These are phyloP conservation scores for Formicarius rufipectus DNA, from an alignment of 2,113 vertebrate species.

Conservation along the genomic window DNA sequence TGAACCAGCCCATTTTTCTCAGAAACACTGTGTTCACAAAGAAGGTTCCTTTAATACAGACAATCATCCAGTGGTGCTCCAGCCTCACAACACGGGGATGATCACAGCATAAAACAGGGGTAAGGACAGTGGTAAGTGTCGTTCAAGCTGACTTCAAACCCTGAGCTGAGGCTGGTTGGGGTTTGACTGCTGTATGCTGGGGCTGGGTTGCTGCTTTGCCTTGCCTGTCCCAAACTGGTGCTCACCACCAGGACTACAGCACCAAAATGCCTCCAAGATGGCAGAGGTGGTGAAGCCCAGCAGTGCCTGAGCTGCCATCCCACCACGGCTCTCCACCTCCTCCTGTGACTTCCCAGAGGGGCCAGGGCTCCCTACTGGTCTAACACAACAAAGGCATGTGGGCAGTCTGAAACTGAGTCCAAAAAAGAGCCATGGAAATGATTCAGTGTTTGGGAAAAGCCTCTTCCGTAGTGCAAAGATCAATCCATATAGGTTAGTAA, in stretches of 20 bases:
- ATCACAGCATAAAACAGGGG: not conserved
- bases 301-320: rapidly evolving
- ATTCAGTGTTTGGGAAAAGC: not conserved
- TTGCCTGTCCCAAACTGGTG: not conserved
- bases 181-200: not conserved
- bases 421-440: not conserved
- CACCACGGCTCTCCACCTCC: not conserved
- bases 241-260: not conserved
- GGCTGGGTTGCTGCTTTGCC: not conserved
- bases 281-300: not conserved
- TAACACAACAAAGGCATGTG: not conserved
- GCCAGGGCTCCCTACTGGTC: not conserved
- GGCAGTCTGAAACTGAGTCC: not conserved
- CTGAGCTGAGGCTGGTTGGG: not conserved
- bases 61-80: not conserved
- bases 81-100: rapidly evolving
- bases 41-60: not conserved
- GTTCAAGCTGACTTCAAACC: not conserved
- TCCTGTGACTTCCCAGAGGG: not conserved
- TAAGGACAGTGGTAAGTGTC: not conserved
- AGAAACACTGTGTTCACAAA: not conserved
- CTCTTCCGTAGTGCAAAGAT: not conserved
- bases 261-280: not conserved
- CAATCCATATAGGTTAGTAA: not conserved
- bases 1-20: not conserved